Evolutionary conservation across 2,113 vertebrate species (phyloP).

Genomic region (Microcebus ravelobensis): DNA sequence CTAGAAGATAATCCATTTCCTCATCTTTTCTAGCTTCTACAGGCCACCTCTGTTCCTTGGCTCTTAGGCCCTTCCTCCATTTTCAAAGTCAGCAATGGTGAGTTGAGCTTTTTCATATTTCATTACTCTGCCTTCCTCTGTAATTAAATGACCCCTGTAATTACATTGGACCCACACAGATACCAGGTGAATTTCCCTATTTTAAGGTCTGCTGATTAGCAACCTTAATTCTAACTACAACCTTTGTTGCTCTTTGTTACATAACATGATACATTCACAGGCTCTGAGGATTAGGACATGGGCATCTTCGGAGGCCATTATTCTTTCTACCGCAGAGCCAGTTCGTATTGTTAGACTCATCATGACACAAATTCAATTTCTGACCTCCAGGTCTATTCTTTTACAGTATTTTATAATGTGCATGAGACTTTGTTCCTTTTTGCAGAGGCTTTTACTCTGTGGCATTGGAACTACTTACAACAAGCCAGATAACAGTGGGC

Average conservation of each 20-base stretch:
- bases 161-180: neutral
- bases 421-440: neutral
- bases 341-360: neutral
- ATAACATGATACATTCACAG: neutral
- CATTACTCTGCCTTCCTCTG: neutral
- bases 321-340: neutral
- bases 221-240: neutral
- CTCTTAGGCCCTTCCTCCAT: neutral
- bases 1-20: neutral
- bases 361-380: neutral
- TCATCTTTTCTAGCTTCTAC: neutral
- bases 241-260: neutral
- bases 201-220: neutral
- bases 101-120: neutral
- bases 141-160: neutral
- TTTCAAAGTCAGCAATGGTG: neutral
- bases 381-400: neutral
- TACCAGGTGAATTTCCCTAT: neutral
- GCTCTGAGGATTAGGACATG: neutral
- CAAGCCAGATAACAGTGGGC: neutral
- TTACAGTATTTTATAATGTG: neutral
- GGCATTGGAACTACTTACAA: neutral
- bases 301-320: neutral
- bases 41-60: neutral
- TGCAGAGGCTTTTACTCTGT: neutral